These are phyloP conservation scores for Staurois parvus DNA, from an alignment of 2,797 vertebrate species.

Conservation along the genomic window DNA sequence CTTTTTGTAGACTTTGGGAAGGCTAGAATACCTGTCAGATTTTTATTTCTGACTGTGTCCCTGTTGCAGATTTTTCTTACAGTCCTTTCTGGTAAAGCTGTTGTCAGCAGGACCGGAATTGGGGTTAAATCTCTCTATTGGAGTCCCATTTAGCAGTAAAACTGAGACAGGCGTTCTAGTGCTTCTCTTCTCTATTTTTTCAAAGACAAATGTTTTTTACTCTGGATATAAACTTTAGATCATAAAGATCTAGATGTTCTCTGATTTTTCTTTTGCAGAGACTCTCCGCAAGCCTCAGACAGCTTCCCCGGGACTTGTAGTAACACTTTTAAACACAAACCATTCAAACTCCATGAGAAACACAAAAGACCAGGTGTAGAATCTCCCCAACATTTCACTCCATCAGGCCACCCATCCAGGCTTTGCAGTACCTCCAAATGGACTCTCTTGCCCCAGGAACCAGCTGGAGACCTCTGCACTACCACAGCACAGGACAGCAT, in stretches of 20 bases:
- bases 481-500: neutral
- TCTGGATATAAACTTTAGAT: no score
- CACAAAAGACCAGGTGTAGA: neutral
- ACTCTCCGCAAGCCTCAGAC: constrained; percentile 15
- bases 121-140: no score
- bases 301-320: constrained; percentile 21
- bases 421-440: neutral
- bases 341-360: neutral
- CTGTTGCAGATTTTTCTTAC: no score
- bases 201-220: no score
- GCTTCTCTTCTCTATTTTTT: no score
- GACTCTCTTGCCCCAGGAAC: neutral
- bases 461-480: neutral
- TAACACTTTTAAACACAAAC: constrained; percentile 16
- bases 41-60: no score
- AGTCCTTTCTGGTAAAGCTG: no score
- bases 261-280: constrained; percentile 13
- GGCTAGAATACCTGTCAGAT: no score
- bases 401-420: neutral
- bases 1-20: no score
- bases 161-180: no score
- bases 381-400: neutral
- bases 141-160: no score
- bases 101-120: no score
- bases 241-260: neutral